Base-by-base conservation (phyloP, 2,888 invertebrate genomes). In the Metopia argyrocephala region DNA sequence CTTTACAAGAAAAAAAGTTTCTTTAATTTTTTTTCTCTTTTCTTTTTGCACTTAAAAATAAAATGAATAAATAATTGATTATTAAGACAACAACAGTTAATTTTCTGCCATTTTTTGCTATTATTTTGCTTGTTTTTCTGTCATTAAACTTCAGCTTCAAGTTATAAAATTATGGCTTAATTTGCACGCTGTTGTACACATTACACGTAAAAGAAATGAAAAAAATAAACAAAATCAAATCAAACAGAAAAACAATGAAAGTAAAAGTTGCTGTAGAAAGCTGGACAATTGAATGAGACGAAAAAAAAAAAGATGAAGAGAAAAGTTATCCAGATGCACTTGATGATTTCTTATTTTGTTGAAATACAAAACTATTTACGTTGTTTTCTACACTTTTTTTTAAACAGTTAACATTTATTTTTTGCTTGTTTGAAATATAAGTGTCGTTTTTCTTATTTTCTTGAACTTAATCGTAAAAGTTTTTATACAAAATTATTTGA, bases 1-100 rank as follows among this genome's bases (percentile, higher is more conserved):
- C n/a, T n/a, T n/a, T n/a, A n/a, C n/a, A n/a, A n/a, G n/a, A n/a
- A n/a, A n/a, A n/a, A n/a, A n/a, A n/a, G n/a, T n/a, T n/a, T n/a
- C n/a, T n/a, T n/a, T n/a, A n/a, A n/a, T n/a, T n/a, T 69, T 83
- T 80, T 78, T 59, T 82, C 75, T 83, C 56, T 57, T 62, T 80
- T 71, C 70, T 65, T 84, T 48, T 76, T 31, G 38, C 20, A 6
- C 27, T 20, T 12, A 7, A 46, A 56, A 27, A 50, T 68, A 20
- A 46, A 21, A n/a, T 46, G 48, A 18, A 20, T 20, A 20, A n/a
- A n/a, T 15, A 71, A 54, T 71, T 31, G 52, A 15, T 46, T 27
- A 62, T 21, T 27, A 28, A 38, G 27, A 25, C 38, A 61, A 70
- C 50, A 71, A 38, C 38, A 25, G 23, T 70, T 61, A 20, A 21